Evolutionary conservation across 2,797 vertebrate genomes (phyloP), one percentile per base, ranked within the genome.

Genomic region (Microctenopoma lineatum): DNA sequence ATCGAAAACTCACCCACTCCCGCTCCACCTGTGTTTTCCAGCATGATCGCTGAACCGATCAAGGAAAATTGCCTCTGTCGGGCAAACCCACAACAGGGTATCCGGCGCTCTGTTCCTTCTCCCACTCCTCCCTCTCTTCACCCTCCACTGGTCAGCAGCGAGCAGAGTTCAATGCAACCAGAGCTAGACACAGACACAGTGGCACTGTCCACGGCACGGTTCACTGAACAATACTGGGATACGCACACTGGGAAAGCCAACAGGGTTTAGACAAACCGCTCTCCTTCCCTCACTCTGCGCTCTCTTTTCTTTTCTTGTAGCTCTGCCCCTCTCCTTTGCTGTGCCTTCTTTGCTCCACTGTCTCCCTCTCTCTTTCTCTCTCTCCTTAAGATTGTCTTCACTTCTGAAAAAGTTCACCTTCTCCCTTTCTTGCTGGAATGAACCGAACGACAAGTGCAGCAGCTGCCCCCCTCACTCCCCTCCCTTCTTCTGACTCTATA

Each of bases 371-470:
- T 63, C 79, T 57, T 61, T 70, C 59, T 72, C 70, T 64, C 34
- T 13, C 71, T 87, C 92, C 94, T 95, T 95, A 95, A 95, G 94
- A 97, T 95, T 94, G 95, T 94, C 95, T 96, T 95, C 95, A 96
- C 96, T 96, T 96, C 95, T 95, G 95, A 96, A 97, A 97, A 98
- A 96, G 95, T 98, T 96, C 94, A 86, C 93, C 81, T 80, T 86
- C 95, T 94, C 77, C 50, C 76, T 81, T 87, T 89, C 87, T 95
- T 80, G 75, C 85, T 89, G 94, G 94, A 96, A 97, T 96, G 96
- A 97, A 97, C 97, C 95, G 96, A 98, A 97, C 94, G 96, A 96
- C 97, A 96, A 97, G 96, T 97, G 96, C 96, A 97, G 96, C 96
- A 98, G 97, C 75, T 4, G 25, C 80, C 12, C 0, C 57, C 16